Conservation (phyloP, 2,888 invertebrate species). For the Bombylius discolor region DNA sequence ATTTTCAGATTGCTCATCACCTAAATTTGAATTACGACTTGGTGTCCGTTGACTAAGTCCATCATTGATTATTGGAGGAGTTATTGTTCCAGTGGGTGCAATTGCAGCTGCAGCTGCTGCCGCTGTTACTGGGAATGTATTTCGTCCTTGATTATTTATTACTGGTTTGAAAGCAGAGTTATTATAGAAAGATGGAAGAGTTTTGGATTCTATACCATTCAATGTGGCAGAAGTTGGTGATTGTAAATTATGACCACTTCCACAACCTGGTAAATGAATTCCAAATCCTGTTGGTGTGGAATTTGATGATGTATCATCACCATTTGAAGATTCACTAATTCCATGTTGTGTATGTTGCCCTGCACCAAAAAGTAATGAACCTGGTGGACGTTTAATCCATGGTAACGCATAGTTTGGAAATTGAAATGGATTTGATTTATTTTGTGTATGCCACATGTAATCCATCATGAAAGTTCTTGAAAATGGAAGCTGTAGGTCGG, state of each 20-base stretch:
- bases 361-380: not conserved
- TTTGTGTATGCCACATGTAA: slow-evolving; percentile 64
- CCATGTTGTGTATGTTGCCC: not conserved
- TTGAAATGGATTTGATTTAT: slow-evolving; percentile 41
- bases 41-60: slow-evolving; percentile 13
- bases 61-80: slow-evolving; percentile 17
- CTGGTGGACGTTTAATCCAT: slow-evolving; percentile 43
- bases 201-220: not conserved
- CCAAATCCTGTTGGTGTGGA: not conserved
- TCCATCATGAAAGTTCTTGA: slow-evolving; percentile 60
- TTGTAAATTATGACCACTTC: not conserved
- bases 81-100: slow-evolving; percentile 6
- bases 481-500: slow-evolving; percentile 36
- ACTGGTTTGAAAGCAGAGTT: slow-evolving; percentile 23
- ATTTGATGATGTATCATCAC: not conserved
- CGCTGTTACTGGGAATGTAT: not conserved
- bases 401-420: slow-evolving; percentile 52
- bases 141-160: slow-evolving; percentile 13
- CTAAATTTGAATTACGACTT: slow-evolving; percentile 28
- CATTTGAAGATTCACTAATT: not conserved
- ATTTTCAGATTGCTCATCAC: slow-evolving; percentile 21
- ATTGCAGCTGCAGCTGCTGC: slow-evolving; percentile 18
- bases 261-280: not conserved
- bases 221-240: not conserved
- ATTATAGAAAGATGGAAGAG: slow-evolving; percentile 14